Evolutionary conservation across 2,888 invertebrate species (phyloP).

Genomic region (Dione juno): DNA sequence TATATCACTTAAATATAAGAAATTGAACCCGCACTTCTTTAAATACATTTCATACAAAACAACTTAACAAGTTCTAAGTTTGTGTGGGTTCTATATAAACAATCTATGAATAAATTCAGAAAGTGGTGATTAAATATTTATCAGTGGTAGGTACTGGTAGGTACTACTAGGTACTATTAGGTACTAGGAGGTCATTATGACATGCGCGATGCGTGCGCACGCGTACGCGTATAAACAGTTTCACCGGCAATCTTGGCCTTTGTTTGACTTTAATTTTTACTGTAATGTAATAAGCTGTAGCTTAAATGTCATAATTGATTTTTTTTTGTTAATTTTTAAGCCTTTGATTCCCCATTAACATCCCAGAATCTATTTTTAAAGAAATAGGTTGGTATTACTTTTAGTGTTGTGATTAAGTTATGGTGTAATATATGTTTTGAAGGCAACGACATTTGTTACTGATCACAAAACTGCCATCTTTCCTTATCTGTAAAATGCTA

Average conservation of each 20-base stretch:
- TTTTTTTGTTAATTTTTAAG: no score
- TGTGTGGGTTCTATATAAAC: not conserved
- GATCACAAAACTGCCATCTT: no score
- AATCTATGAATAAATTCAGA: constrained; percentile 36
- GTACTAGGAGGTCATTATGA: no score
- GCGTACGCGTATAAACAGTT: constrained; percentile 46
- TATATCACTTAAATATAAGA: no score
- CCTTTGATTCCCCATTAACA: not conserved
- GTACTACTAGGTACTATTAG: not conserved
- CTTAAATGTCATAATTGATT: not conserved
- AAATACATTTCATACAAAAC: not conserved
- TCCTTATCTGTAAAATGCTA: no score
- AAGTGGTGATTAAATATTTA: constrained; percentile 34
- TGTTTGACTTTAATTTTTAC: constrained; percentile 49
- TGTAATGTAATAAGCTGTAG: constrained; percentile 24
- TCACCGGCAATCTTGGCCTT: constrained; percentile 57
- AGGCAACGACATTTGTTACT: no score
- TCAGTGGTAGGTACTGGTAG: constrained; percentile 15
- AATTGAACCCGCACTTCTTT: no score
- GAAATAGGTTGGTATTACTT: no score
- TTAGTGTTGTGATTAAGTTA: no score
- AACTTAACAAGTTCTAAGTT: not conserved
- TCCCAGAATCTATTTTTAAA: no score
- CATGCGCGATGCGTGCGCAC: constrained; percentile 38
- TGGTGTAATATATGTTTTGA: no score